A percentile compares a stretch with the other conserved stretches of the same genome.
Conservation (phyloP, 2,113 vertebrate genomes). For the Camarhynchus parvulus region DNA sequence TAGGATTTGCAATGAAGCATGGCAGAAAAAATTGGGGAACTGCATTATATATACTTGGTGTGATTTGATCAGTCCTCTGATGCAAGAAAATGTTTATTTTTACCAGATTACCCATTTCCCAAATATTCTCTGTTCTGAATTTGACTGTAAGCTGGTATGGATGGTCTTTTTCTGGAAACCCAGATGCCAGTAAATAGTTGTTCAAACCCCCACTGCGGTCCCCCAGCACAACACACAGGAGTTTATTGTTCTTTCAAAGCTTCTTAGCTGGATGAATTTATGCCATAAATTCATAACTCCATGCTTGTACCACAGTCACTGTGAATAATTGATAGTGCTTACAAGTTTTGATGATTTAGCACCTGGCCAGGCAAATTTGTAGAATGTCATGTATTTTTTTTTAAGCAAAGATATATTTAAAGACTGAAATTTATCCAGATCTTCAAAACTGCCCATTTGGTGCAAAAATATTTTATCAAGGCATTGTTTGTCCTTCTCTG, state of each 20-base stretch:
- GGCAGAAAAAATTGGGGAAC: not conserved
- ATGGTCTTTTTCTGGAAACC: not conserved
- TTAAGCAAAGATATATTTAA: constrained; percentile 19
- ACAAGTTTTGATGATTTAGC: constrained; percentile 41
- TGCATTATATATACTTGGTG: not conserved
- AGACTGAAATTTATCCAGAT: not conserved
- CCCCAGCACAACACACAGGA: not conserved
- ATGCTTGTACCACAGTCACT: not conserved
- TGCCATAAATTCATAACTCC: constrained; percentile 28
- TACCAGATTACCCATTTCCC: not conserved
- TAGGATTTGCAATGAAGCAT: not conserved
- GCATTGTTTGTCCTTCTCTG: not conserved
- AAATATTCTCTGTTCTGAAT: not conserved
- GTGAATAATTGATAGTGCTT: constrained; percentile 29
- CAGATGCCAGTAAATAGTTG: not conserved
- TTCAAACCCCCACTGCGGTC: not conserved
- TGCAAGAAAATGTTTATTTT: not conserved
- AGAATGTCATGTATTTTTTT: not conserved
- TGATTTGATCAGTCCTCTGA: not conserved
- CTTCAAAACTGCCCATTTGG: not conserved
- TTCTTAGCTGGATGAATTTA: not conserved
- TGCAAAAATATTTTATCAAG: not conserved
- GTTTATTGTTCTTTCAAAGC: not conserved
- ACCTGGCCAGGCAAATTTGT: not conserved
- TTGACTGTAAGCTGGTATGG: not conserved